Base-by-base conservation (phyloP, 1,140 invertebrate species). In the Lepidurus apus region DNA sequence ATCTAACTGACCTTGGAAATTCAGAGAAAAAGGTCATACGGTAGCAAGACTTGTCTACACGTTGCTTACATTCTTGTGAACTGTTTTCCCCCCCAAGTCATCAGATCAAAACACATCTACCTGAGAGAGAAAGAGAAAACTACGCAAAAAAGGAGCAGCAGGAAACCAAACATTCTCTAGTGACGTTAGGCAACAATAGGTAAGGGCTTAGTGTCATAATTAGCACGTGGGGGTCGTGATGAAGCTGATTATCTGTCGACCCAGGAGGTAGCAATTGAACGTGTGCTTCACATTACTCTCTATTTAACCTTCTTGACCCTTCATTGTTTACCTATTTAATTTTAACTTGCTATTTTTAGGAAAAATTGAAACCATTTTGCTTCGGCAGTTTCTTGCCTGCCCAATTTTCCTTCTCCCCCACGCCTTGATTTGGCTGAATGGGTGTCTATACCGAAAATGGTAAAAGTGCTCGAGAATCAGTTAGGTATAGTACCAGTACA, bases 131-230 rank as follows among this genome's bases (percentile, higher is more conserved):
- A 65, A n/a, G 53, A 7, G 17, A 7, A 65, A 21, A 7, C 8
- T 65, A 17, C 17, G 21, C 53, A 65, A 65, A 65, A 65, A 65
- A 13, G 53, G 17, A 65, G 53, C 53, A 65, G 13, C 17, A 47
- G 17, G 53, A 7, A 21, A n/a, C 17, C 6, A n/a, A 13, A 65
- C 21, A 65, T 65, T 13, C 53, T 65, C 53, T n/a, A 65, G n/a
- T 65, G 53, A 65, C 53, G 21, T 65, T 65, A n/a, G 53, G 17
- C 17, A 65, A 65, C n/a, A 65, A 65, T 65, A 47, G 53, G 53
- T 17, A n/a, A 65, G 21, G 53, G 17, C 21, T 47, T 65, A 9
- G n/a, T 65, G 53, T 65, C 53, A 65, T 17, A 17, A 65, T 65
- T 65, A 65, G 53, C 53, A 65, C 53, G n/a, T 65, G 17, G 53